phyloP scores from a whole-genome alignment of 2,113 vertebrate species.

The Corythoichthys haematopterus region DNA sequence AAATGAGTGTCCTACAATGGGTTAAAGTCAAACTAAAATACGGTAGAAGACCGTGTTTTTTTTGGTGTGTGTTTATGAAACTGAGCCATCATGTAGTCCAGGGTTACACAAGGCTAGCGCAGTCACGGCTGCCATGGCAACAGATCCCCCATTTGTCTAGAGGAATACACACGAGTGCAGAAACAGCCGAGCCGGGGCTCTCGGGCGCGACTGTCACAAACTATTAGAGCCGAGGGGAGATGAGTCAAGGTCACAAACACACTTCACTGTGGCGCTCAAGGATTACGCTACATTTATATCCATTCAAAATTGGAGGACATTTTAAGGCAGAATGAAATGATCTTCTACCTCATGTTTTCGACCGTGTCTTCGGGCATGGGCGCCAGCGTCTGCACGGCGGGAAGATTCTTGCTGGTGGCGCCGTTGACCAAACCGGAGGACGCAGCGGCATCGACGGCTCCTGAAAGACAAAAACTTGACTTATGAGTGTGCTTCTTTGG shows the following conservation, averaged over 20 bases:
- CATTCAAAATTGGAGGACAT: not conserved
- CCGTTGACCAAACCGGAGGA: constrained; percentile 96
- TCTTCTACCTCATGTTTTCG: constrained; percentile 87
- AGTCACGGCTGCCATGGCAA: constrained; percentile 77
- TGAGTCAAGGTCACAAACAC: constrained; percentile 56
- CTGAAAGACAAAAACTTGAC: constrained; percentile 57
- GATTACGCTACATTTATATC: no score
- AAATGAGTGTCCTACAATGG: no score
- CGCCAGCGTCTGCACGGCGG: constrained; percentile 92
- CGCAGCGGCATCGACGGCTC: constrained; percentile 83
- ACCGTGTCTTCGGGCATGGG: constrained; percentile 96
- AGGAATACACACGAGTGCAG: constrained; percentile 30
- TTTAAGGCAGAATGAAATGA: not conserved
- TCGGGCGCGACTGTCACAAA: constrained; percentile 62
- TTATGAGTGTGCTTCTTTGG: not conserved
- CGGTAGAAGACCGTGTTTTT: not conserved
- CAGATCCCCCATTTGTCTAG: constrained; percentile 58
- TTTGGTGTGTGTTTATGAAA: constrained; percentile 11
- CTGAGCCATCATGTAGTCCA: constrained; percentile 64
- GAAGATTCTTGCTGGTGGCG: constrained; percentile 95
- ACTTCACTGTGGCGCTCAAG: not conserved
- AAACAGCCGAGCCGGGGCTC: constrained; percentile 19
- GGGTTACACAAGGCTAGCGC: constrained; percentile 67
- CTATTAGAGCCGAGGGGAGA: constrained; percentile 51
- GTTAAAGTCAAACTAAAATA: not conserved